Evolutionary conservation across 2,797 vertebrate species (phyloP), one percentile per base, ranked within the genome.

Genomic region (Poeciliopsis paucimaculata): DNA sequence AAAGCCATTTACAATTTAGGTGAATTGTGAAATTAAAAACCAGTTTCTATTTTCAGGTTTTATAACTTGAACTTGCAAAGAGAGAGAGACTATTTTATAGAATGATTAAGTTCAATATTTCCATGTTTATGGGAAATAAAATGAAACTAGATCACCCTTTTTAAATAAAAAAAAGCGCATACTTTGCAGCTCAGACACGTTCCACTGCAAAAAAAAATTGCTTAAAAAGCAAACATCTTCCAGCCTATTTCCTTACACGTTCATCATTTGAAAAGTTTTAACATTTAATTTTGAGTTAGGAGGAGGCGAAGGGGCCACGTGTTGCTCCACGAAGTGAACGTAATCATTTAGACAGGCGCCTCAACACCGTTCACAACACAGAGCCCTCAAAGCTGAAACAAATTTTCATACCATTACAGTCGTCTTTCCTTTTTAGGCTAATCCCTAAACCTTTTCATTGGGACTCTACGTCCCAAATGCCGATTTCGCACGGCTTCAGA

Each of bases 401-500:
- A 62, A 62, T 31, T 11, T 62, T 2, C 1, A 62, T 16, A 62
- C 15, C 15, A 31, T 34, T 62, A 16, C 12, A 62, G 26, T 31
- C 28, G 31, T 36, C 60, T 36, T 64, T 16, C 15, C 31, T 34
- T 34, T 62, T 20, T 43, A 68, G 18, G 15, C 34, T 10, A 68
- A 41, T 41, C 18, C 64, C 36, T 23, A 5, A 23, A 68, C 8
- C 10, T 68, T 26, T 64, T 18, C n/a, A 45, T 45, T 71, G 41
- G 4, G 26, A 71, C 46, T 23, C 31, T 23, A 34, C 10, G n/a
- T 57, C 51, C 51, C 12, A 43, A 62, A 11, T 18, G 74, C 51
- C 49, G 55, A 80, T 84, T 80, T 84, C 47, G 45, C 23, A 66
- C 28, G 73, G 43, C 62, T 77, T 71, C 41, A 71, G 10, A 45